phyloP scores from a whole-genome alignment of 2,888 invertebrate species.

The Allophyes oxyacanthae region DNA sequence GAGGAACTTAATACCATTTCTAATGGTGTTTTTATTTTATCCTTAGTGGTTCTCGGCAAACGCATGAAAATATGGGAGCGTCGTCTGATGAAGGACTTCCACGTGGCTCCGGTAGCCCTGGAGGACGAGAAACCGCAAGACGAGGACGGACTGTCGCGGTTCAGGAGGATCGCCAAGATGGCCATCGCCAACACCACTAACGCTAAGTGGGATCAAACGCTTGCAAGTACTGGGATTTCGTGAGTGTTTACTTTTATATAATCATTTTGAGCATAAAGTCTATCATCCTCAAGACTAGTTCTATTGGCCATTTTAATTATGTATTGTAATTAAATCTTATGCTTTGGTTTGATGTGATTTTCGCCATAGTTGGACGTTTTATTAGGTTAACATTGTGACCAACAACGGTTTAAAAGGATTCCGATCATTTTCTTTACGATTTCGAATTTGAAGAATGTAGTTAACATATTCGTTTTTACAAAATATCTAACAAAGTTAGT shows the following conservation, averaged over 20 bases:
- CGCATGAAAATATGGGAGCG: slow-evolving; percentile 96
- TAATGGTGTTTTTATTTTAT: background rate
- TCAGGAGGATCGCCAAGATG: slow-evolving; percentile 93
- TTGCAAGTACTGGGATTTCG: slow-evolving; percentile 89
- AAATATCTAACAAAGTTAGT: too few relatives aligned
- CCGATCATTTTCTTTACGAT: too few relatives aligned
- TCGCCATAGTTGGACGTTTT: too few relatives aligned
- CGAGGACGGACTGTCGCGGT: slow-evolving; percentile 91
- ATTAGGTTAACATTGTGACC: too few relatives aligned
- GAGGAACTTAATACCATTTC: too few relatives aligned
- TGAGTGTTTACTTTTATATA: slow-evolving; percentile 65
- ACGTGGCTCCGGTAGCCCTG: slow-evolving; percentile 93
- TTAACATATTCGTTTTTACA: too few relatives aligned
- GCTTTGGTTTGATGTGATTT: too few relatives aligned
- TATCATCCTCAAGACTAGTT: too few relatives aligned
- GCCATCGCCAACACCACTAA: slow-evolving; percentile 92
- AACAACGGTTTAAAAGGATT: too few relatives aligned
- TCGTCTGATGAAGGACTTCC: slow-evolving; percentile 96
- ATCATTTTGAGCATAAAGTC: background rate
- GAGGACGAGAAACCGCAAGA: slow-evolving; percentile 87
- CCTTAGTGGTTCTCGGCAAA: slow-evolving; percentile 92
- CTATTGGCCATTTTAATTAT: too few relatives aligned
- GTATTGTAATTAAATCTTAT: too few relatives aligned
- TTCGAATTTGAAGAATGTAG: too few relatives aligned
- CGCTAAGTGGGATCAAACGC: slow-evolving; percentile 93